Evolutionary conservation across 1,140 invertebrate species (phyloP).

Genomic region (Tetragonula clypearis): DNA sequence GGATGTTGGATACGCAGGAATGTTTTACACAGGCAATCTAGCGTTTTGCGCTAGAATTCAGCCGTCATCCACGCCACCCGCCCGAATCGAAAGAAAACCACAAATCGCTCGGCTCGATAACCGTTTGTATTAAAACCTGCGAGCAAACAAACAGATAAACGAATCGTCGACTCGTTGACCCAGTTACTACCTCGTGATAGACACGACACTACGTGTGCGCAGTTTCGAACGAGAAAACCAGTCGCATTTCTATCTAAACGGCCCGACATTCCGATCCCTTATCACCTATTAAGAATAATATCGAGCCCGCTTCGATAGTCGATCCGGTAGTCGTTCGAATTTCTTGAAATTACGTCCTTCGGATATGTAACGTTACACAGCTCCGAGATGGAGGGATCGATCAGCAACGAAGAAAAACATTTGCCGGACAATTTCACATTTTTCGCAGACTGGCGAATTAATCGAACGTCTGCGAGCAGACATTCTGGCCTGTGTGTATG

Average conservation of each 20-base stretch:
- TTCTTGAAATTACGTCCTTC: no score
- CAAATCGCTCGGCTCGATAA: not conserved
- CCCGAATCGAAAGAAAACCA: not conserved
- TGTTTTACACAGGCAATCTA: no score
- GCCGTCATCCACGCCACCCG: no score
- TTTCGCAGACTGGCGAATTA: not conserved
- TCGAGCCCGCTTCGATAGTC: not conserved
- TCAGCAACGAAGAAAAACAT: not conserved
- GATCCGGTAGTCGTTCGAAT: not conserved
- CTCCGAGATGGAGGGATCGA: not conserved
- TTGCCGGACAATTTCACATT: conserved; percentile 30
- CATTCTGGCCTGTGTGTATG: conserved; percentile 33
- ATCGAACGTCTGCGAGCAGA: conserved; percentile 41
- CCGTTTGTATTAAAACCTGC: conserved; percentile 21
- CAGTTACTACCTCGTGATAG: conserved; percentile 54
- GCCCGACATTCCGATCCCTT: not conserved
- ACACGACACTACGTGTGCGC: conserved; percentile 33
- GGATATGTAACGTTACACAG: no score
- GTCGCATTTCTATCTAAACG: not conserved
- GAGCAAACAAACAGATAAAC: conserved; percentile 65
- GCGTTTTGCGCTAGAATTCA: not conserved
- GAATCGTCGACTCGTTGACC: conserved; percentile 63
- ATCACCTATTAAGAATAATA: not conserved
- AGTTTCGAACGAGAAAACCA: not conserved
- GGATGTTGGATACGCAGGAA: no score